Base-by-base conservation (phyloP, 2,888 invertebrate species). In the Callyntrura guangdongensis region DNA sequence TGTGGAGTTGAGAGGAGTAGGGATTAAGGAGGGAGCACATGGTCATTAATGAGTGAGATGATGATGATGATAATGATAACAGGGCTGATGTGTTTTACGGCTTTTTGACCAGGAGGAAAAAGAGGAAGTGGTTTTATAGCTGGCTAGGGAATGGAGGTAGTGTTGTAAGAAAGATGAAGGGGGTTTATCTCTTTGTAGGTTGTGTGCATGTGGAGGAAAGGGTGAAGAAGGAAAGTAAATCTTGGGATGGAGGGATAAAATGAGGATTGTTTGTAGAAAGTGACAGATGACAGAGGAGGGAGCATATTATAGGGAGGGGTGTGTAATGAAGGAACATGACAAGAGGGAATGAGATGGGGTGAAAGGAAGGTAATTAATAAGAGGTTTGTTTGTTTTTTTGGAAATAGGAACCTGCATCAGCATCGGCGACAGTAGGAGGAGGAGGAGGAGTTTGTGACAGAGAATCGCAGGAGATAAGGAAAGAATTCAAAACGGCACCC, bases 101-200 rank as follows among this genome's bases (percentile, higher is more conserved):
- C 12, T 49, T 56, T 59, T 27, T 72, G 11, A 72, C 22, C 25
- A 25, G 45, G 86, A 56, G 81, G 61, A 14, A 69, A 69, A 87
- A 81, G 87, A 81, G 69, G 67, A 87, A 87, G 87, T 64, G 64
- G 11, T 64, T 87, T 87, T 81, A 87, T 87, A 69, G 53, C 67
- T 27, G 69, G 45, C 87, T 22, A 56, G 87, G 87, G 87, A 87
- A 53, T 53, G 14, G 53, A 53, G 14, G 53, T 53, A 11, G 9
- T 2, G 6, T 36, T 2, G 36, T 2, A 36, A 36, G 36, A 36
- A 36, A 36, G 36, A 36, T 36, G 36, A 6, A 36, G 36, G 36
- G 36, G 2, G 36, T n/a, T n/a, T n/a, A n/a, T n/a, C n/a, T n/a
- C n/a, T n/a, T n/a, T n/a, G n/a, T n/a, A n/a, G n/a, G n/a, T n/a